phyloP scores from a whole-genome alignment of 2,888 invertebrate genomes.

The Acanthosepion esculentum region DNA sequence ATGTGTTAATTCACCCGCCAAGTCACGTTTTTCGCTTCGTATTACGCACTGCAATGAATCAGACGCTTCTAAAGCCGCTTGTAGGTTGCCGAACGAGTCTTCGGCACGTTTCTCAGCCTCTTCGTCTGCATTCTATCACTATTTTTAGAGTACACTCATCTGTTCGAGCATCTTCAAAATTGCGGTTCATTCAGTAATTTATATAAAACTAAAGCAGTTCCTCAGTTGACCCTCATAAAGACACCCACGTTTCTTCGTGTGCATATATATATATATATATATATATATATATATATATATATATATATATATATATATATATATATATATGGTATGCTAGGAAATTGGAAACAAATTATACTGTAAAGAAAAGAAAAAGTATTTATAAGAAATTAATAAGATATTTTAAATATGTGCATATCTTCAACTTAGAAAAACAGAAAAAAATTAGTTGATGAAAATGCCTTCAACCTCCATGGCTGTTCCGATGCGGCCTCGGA shows the following conservation, averaged over 20 bases:
- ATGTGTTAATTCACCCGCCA: background rate
- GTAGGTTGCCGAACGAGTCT: background rate
- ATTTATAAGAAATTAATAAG: too few relatives aligned
- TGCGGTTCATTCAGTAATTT: background rate
- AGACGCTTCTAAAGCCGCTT: background rate
- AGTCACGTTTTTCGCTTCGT: background rate
- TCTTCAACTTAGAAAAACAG: too few relatives aligned
- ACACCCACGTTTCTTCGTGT: background rate
- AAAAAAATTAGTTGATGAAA: too few relatives aligned
- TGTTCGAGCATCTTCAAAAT: background rate
- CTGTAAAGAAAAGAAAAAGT: too few relatives aligned
- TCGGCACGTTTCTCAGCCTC: slow-evolving; percentile 35
- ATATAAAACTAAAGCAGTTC: background rate
- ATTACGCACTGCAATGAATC: slow-evolving; percentile 24
- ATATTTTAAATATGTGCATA: too few relatives aligned
- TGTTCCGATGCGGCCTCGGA: too few relatives aligned
- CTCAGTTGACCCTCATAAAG: background rate
- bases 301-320: background rate
- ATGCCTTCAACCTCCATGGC: too few relatives aligned
- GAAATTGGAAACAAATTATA: too few relatives aligned
- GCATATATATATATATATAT: slow-evolving; percentile 12
- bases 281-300: slow-evolving; percentile 24
- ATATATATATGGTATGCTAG: too few relatives aligned
- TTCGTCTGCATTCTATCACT: background rate
- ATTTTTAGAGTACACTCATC: background rate